A percentile compares a stretch with the other conserved stretches of the same genome.
Conservation (phyloP, 2,797 vertebrate genomes). For the Anabas testudineus region DNA sequence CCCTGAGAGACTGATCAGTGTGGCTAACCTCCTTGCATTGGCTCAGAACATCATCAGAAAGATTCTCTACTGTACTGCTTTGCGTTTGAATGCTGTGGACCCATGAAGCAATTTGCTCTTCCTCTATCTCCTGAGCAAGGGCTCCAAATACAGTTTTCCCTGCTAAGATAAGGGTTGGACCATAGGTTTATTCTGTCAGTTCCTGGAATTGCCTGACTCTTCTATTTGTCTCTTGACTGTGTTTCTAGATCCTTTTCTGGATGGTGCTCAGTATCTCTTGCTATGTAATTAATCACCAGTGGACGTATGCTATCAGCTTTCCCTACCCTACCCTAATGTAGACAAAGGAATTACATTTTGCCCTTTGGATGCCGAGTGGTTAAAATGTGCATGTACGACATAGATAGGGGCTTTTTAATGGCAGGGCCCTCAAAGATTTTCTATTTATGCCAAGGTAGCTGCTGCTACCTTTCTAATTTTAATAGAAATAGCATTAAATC, state of each 20-base stretch:
- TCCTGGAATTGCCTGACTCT: constrained; percentile 65
- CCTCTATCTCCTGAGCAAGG: constrained; percentile 40
- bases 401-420: not conserved
- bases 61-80: constrained; percentile 32
- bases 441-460: not conserved
- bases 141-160: constrained; percentile 59
- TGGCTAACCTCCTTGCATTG: constrained; percentile 45
- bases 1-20: constrained; percentile 50
- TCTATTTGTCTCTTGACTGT: constrained; percentile 58
- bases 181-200: constrained; percentile 71
- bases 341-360: constrained; percentile 54
- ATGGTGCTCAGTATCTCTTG: constrained; percentile 40
- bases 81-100: constrained; percentile 15
- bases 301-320: constrained; percentile 24
- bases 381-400: constrained; percentile 9
- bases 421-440: not conserved
- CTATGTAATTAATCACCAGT: constrained; percentile 66
- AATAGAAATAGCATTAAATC: not conserved
- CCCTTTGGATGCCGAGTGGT: constrained; percentile 19
- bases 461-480: not conserved
- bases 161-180: constrained; percentile 66
- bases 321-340: constrained; percentile 41
- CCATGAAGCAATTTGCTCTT: constrained; percentile 41
- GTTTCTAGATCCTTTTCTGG: constrained; percentile 48
- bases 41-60: constrained; percentile 54